Base-by-base conservation (phyloP, 2,113 vertebrate genomes). In the Meriones unguiculatus region DNA sequence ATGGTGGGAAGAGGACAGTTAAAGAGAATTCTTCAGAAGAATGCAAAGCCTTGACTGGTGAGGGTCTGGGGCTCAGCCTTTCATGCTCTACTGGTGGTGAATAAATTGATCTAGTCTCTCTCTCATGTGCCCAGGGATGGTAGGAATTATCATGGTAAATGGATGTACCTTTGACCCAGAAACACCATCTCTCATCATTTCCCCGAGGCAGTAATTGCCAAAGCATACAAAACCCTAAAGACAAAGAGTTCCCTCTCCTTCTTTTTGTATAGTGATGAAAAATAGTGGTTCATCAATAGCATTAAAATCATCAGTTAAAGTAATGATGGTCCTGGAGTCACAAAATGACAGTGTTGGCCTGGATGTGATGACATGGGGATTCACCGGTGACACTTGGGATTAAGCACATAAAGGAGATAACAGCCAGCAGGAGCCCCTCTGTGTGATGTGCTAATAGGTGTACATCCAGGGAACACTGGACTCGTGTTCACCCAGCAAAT, bases 1-100 rank as follows among this genome's bases (percentile, higher is more conserved):
- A 76, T 32, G 11, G 32, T 50, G 91, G 90, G 96, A 32, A 76
- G 96, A 92, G 78, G 92, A 81, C 80, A 81, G 92, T 95, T 91
- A 69, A 94, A 96, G 64, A 81, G 80, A 94, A 91, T 90, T 90
- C 95, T 92, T 96, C 94, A 91, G 89, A 97, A 95, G 94, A 81
- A 91, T 85, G 50, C 82, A 93, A 89, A 91, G 64, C 82, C 86
- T 95, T 59, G 38, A 73, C 67, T 41, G 65, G 64, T 7, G 5
- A 91, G 80, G 85, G 78, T 52, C 59, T 28, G n/a, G n/a, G 57
- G 9, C 41, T 41, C 9, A 32, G 22, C 15, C 95, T 97, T 97
- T 98, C 20, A 96, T 92, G 57, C 80, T 80, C 95, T 52, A 52
- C 67, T 95, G 97, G 95, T 75, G 93, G 95, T 94, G 84, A 50